Evolutionary conservation across 2,113 vertebrate species (phyloP), one percentile per base, ranked within the genome.

Genomic region (Thunnus maccoyii): DNA sequence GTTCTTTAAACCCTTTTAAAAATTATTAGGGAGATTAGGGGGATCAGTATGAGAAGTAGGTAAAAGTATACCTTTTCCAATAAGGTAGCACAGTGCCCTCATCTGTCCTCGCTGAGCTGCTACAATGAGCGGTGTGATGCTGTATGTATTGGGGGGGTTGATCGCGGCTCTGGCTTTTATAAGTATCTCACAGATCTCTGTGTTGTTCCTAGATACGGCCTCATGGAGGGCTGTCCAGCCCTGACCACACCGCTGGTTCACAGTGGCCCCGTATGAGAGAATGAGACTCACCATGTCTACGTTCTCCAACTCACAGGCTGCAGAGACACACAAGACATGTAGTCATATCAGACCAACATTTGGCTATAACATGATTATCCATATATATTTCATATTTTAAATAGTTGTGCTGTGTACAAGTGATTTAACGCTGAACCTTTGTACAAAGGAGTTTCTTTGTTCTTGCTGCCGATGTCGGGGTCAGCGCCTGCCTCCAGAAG

Each of bases 201-300:
- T 89, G 89, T 96, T 97, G 27, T 97, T 96, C 77, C 95, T 93
- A 4, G 95, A 96, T 0, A 96, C 96, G 2, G 98, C 96, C 86
- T 99, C 97, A 0, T 99, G 98, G 62, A 99, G 96, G 3, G 97
- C 97, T 0, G 97, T 98, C 97, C 97, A 97, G 55, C 97, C 97
- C 17, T 95, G 95, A 73, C 94, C 95, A 85, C 98, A 99, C 2
- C 98, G 96, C 47, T 99, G 97, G 90, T 99, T 99, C 78, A 97
- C 95, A 0, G 96, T 95, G 1, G 96, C 97, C 0, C 96, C 93
- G 71, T 95, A 93, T 6, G 91, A 94, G 13, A 99, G 91, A 66
- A 99, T 77, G 0, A 97, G 86, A 51, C 90, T 90, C 41, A 97
- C 97, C 0, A 94, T 96, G 52, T 97, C 95, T 3, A 84, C 83